Percentiles rank a stretch among this genome's conserved stretches.
phyloP scores from a whole-genome alignment of 2,888 invertebrate genomes.

The Plusia festucae region DNA sequence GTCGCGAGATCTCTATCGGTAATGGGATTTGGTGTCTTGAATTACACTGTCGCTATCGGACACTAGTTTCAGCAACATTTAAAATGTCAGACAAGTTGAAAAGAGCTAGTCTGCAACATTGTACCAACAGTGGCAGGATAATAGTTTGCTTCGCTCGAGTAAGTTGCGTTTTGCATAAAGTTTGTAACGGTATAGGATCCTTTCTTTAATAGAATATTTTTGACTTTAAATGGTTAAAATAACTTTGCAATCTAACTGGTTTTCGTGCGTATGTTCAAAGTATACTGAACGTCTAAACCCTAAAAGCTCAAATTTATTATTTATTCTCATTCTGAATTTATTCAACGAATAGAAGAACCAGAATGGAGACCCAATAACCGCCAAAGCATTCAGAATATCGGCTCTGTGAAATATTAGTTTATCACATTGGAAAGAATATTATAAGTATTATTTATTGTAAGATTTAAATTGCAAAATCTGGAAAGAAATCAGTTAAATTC shows the following conservation, averaged over 20 bases:
- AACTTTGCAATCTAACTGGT: conserved; percentile 32
- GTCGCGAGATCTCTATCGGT: conserved; percentile 88
- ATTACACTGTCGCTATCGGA: conserved; percentile 56
- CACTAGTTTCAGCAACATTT: conserved; percentile 66
- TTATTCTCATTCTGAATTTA: neutral
- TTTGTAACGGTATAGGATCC: conserved; percentile 56
- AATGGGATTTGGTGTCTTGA: conserved; percentile 81
- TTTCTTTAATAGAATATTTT: conserved; percentile 54
- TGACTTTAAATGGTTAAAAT: conserved; percentile 40
- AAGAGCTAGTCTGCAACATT: conserved; percentile 66
- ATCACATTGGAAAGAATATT: neutral
- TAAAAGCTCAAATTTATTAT: conserved; percentile 9
- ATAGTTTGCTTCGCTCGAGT: conserved; percentile 43
- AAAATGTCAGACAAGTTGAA: conserved; percentile 68
- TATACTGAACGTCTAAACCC: conserved; percentile 15
- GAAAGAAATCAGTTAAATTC: too few relatives aligned
- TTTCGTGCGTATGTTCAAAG: conserved; percentile 13
- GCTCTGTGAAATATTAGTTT: neutral
- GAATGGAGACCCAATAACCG: conserved; percentile 1
- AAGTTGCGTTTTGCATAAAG: conserved; percentile 61
- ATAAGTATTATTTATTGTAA: too few relatives aligned
- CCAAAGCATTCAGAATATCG: neutral
- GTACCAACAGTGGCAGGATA: conserved; percentile 32
- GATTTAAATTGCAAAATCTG: too few relatives aligned
- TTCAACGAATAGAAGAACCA: neutral